phyloP scores from a whole-genome alignment of 1,140 invertebrate genomes.

The Lucilia sericata region DNA sequence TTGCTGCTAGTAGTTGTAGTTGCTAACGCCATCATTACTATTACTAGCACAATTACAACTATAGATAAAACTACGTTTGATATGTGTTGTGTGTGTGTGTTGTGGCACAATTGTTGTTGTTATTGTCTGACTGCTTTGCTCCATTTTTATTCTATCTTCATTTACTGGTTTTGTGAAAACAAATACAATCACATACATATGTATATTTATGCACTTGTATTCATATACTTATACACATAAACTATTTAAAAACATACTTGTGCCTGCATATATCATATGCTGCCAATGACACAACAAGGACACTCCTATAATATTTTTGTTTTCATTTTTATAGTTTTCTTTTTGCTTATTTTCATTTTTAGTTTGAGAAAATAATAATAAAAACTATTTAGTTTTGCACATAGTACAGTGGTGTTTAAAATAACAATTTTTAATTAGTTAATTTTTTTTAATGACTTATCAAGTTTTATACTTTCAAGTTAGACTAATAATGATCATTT shows the following conservation, averaged over 20 bases:
- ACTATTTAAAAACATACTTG: not conserved
- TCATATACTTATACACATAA: not conserved
- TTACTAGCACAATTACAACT: not conserved
- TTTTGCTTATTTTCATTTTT: not conserved
- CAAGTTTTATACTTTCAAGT: too few species aligned
- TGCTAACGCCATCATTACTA: not conserved
- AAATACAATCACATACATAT: not conserved
- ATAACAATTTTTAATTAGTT: not conserved
- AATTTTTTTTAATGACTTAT: too few species aligned
- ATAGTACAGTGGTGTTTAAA: not conserved
- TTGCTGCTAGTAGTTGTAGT: not conserved
- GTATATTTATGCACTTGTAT: not conserved
- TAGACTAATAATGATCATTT: too few species aligned
- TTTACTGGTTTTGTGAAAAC: not conserved
- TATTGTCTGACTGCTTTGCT: not conserved
- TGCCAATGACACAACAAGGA: slow-evolving; percentile 22
- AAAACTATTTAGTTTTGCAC: slow-evolving; percentile 3
- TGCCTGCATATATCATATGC: slow-evolving; percentile 1
- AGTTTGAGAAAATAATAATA: not conserved
- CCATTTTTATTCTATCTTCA: not conserved
- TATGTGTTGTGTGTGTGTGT: not conserved
- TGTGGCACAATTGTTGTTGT: not conserved
- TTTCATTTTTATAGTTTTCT: not conserved
- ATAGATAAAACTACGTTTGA: not conserved
- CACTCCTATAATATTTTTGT: slow-evolving; percentile 19